A percentile compares a stretch with the other conserved stretches of the same genome.
These are phyloP conservation scores for Calameuta pallipes DNA, from an alignment of 2,888 invertebrate genomes.

Conservation along the genomic window DNA sequence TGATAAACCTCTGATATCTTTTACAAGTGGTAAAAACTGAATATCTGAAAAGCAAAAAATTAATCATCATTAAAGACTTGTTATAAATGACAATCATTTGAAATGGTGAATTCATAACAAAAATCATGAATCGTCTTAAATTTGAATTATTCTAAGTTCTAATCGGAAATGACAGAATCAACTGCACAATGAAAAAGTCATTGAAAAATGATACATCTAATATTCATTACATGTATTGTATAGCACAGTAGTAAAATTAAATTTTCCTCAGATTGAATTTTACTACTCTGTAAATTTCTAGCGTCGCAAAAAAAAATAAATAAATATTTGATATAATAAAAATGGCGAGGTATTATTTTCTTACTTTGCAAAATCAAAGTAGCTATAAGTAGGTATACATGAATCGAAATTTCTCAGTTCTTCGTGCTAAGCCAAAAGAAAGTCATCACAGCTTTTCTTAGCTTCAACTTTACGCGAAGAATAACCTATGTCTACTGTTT, in stretches of 20 bases:
- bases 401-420: background rate
- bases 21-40: conserved; percentile 18
- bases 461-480: background rate
- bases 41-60: conserved; percentile 20
- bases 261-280: background rate
- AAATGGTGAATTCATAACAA: too few species aligned
- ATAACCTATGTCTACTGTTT: background rate
- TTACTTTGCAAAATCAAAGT: background rate
- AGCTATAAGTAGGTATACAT: background rate
- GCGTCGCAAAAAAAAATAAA: background rate
- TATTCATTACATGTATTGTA: background rate
- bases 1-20: conserved; percentile 14
- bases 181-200: background rate
- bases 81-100: background rate
- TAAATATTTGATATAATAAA: background rate
- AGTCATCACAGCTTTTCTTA: background rate
- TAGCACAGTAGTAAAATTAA: background rate
- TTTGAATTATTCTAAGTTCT: background rate
- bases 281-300: background rate
- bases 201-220: background rate
- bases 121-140: background rate
- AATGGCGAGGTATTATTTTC: background rate
- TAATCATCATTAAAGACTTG: conserved; percentile 10
- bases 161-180: background rate
- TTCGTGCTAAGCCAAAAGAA: background rate